Conservation (phyloP, 2,113 vertebrate species). For the Aramus guarauna region DNA sequence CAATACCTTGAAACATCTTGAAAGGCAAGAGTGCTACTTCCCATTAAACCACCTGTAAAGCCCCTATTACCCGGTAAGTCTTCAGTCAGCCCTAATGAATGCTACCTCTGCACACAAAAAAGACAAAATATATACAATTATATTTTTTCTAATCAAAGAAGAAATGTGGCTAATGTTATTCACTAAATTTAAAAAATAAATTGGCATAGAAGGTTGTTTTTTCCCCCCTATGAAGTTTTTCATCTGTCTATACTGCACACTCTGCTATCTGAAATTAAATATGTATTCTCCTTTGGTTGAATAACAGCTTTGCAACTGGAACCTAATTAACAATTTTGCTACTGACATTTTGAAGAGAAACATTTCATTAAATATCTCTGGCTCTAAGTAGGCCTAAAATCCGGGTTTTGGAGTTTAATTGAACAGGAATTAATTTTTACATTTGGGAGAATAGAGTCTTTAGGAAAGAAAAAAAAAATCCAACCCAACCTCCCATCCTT, state of each 20-base stretch:
- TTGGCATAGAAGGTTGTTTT: rapidly evolving
- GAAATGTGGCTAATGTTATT: neutral
- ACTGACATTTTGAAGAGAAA: neutral
- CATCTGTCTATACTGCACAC: neutral
- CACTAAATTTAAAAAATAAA: neutral
- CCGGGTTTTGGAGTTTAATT: neutral
- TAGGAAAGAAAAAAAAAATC: neutral
- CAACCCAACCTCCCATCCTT: neutral
- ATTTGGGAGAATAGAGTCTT: neutral
- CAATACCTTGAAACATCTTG: neutral
- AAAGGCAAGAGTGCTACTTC: neutral
- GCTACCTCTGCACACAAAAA: rapidly evolving
- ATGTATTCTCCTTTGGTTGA: neutral
- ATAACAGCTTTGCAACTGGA: neutral
- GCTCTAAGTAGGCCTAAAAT: neutral
- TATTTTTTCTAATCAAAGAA: neutral
- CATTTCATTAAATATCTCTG: neutral
- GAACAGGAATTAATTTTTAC: neutral
- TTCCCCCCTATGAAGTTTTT: neutral
- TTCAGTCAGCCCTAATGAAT: neutral
- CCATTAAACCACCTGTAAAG: neutral
- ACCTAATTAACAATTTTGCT: neutral
- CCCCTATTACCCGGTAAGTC: rapidly evolving
- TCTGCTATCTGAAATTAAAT: neutral
- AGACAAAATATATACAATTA: neutral